Percentiles rank a stretch among this genome's conserved stretches.
Evolutionary conservation across 1,140 invertebrate species (phyloP).

Genomic region (Aphaenogaster floridana): DNA sequence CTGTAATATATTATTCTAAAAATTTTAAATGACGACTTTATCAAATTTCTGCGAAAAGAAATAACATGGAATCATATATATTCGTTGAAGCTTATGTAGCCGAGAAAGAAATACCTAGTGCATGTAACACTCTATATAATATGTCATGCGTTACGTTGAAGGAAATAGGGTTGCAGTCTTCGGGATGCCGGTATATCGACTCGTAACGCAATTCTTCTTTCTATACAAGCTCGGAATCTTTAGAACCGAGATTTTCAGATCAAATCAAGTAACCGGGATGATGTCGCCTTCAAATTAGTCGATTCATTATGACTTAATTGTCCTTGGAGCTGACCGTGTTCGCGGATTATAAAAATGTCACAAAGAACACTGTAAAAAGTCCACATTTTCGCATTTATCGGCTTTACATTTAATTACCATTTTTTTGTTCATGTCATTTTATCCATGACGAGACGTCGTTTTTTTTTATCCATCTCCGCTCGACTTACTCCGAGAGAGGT

Average conservation of each 20-base stretch:
- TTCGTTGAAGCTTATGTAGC: not conserved
- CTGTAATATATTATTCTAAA: not conserved
- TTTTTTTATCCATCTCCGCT: slow-evolving; percentile 15
- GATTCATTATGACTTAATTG: slow-evolving; percentile 20
- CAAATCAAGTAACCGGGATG: not conserved
- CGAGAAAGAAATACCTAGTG: not conserved
- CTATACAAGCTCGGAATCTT: not conserved
- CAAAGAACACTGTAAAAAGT: not conserved
- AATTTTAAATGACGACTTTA: not conserved
- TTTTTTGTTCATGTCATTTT: slow-evolving; percentile 15
- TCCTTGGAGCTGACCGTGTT: slow-evolving; percentile 14
- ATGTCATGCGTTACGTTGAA: not conserved
- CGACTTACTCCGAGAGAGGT: slow-evolving; percentile 7
- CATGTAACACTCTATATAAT: not conserved
- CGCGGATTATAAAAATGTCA: not conserved
- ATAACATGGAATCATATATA: not conserved
- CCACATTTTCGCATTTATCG: not conserved
- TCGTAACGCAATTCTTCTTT: not conserved
- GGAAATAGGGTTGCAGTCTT: slow-evolving; percentile 6
- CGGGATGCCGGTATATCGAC: not conserved
- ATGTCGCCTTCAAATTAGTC: not conserved
- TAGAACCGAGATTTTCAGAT: not conserved
- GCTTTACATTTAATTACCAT: slow-evolving; percentile 50
- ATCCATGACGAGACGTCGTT: not conserved
- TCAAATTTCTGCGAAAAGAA: not conserved